phyloP scores from a whole-genome alignment of 2,888 invertebrate species.

The Oxytorus armatus region DNA sequence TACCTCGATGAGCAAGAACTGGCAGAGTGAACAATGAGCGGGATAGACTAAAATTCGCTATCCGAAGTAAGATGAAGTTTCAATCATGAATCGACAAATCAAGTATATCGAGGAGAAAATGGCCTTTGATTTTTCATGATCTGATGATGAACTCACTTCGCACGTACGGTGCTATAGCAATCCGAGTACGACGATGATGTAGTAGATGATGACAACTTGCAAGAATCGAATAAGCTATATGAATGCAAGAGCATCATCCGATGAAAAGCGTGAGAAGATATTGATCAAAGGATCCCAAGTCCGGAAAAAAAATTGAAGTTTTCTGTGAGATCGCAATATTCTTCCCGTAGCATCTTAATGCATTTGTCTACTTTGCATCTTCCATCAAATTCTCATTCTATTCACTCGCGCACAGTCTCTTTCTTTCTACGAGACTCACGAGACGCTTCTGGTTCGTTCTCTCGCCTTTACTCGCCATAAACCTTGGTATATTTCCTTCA shows the following conservation, averaged over 20 bases:
- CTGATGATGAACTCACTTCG: too few relatives aligned
- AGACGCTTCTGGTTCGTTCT: conserved; percentile 38
- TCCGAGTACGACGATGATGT: too few relatives aligned
- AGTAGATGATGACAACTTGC: too few relatives aligned
- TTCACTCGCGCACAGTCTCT: conserved; percentile 36
- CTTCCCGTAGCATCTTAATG: conserved; percentile 16
- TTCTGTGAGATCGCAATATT: conserved; percentile 36
- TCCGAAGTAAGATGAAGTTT: too few relatives aligned
- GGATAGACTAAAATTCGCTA: too few relatives aligned
- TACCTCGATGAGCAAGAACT: too few relatives aligned
- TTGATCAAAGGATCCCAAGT: conserved; percentile 17
- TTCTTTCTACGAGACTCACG: conserved; percentile 15
- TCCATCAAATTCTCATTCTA: conserved; percentile 57
- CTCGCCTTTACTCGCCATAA: conserved; percentile 41
- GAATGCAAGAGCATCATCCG: conserved; percentile 16
- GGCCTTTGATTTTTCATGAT: too few relatives aligned
- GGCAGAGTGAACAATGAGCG: too few relatives aligned
- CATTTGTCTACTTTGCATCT: conserved; percentile 68
- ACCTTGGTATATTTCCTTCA: conserved; percentile 47
- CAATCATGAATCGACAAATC: too few relatives aligned
- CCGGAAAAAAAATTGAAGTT: conserved; percentile 33
- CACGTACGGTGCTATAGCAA: too few relatives aligned
- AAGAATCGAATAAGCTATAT: not conserved
- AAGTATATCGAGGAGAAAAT: too few relatives aligned
- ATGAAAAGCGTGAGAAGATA: conserved; percentile 8